These are phyloP conservation scores for Microcebus lehilahytsara DNA, from an alignment of 2,113 vertebrate species.

Conservation along the genomic window DNA sequence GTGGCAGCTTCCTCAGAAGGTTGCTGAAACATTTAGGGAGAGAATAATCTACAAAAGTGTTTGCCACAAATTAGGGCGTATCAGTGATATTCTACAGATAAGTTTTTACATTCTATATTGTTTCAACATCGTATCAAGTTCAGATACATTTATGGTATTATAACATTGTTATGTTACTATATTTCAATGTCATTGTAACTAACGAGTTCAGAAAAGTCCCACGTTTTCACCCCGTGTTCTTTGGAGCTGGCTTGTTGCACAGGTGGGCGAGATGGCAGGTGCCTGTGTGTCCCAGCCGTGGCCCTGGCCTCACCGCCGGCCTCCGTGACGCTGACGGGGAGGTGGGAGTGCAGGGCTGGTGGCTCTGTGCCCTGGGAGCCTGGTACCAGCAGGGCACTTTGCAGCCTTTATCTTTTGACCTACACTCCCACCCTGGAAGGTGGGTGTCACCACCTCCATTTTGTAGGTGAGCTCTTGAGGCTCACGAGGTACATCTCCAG, in stretches of 20 bases:
- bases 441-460: background rate
- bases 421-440: background rate
- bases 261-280: background rate
- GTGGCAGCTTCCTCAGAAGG: background rate
- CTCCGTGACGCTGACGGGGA: background rate
- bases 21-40: background rate
- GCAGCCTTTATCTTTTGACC: background rate
- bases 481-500: too few relatives aligned
- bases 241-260: background rate
- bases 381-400: background rate
- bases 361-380: background rate
- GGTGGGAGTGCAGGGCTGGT: background rate
- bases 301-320: background rate
- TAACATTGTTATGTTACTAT: background rate
- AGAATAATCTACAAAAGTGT: background rate
- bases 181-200: background rate
- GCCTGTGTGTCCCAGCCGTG: background rate
- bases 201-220: too few relatives aligned
- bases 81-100: rapidly evolving
- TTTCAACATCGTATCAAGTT: background rate
- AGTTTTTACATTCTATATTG: too few relatives aligned
- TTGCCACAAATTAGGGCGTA: rapidly evolving
- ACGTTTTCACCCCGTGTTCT: background rate
- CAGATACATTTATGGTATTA: background rate
- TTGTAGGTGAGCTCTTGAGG: background rate